phyloP scores from a whole-genome alignment of 2,113 vertebrate genomes.

The Marmota monax region DNA sequence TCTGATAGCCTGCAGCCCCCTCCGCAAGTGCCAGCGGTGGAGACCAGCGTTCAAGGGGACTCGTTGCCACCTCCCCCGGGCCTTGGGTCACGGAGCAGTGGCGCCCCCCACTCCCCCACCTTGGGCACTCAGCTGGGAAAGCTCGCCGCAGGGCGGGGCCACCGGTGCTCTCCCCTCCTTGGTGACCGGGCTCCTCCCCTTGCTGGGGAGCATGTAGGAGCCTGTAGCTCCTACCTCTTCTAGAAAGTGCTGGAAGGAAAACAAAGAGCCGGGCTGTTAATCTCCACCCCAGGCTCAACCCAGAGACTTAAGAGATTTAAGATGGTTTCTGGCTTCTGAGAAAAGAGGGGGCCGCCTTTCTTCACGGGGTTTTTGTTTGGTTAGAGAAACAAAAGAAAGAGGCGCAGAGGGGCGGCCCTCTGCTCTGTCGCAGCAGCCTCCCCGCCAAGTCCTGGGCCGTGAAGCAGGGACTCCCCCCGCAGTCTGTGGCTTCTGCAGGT shows the following conservation, averaged over 20 bases:
- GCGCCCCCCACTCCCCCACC: not conserved
- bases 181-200: not conserved
- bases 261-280: conserved; percentile 5
- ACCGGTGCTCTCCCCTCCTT: not conserved
- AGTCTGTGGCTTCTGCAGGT: not conserved
- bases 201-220: not conserved
- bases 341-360: not conserved
- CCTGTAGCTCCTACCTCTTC: conserved; percentile 10
- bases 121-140: not conserved
- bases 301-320: not conserved
- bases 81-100: not conserved
- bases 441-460: not conserved
- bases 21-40: rapidly evolving
- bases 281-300: conserved; percentile 42
- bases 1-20: not conserved
- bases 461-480: not conserved
- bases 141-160: not conserved
- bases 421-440: not conserved
- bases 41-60: not conserved
- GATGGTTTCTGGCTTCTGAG: not conserved
- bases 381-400: conserved; percentile 47
- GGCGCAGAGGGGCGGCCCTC: not conserved
- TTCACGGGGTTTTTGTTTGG: conserved; percentile 6
- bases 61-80: not conserved
- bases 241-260: conserved; percentile 40